A percentile compares a stretch with the other conserved stretches of the same genome.
These are phyloP conservation scores for Coendou prehensilis DNA, from an alignment of 2,797 vertebrate genomes.

Conservation along the genomic window DNA sequence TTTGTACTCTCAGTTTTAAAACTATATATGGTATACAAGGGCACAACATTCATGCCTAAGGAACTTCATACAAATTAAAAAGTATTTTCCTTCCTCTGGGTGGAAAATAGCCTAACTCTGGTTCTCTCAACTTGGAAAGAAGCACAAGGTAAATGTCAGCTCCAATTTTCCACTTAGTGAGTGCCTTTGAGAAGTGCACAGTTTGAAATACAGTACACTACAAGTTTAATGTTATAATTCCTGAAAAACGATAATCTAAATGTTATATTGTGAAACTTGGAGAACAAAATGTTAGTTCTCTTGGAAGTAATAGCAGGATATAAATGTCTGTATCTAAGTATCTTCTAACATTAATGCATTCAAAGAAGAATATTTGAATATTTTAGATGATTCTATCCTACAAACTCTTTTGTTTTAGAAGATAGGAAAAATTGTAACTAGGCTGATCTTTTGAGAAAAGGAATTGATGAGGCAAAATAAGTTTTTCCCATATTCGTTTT, in stretches of 20 bases:
- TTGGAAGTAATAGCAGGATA: neutral
- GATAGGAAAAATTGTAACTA: neutral
- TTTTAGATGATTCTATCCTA: neutral
- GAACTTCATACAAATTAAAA: neutral
- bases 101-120: neutral
- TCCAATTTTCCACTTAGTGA: neutral
- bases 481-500: neutral
- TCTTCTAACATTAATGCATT: neutral
- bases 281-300: neutral
- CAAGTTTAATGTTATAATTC: neutral
- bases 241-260: neutral
- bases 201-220: neutral
- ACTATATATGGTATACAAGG: neutral
- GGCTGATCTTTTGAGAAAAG: neutral
- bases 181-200: neutral
- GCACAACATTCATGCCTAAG: neutral
- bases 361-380: neutral
- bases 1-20: neutral
- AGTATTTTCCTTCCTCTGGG: neutral
- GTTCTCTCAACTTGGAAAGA: neutral
- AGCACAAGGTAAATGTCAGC: neutral
- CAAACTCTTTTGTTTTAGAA: neutral
- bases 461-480: neutral
- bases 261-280: neutral
- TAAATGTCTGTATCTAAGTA: neutral